These are phyloP conservation scores for Erebia palarica DNA, from an alignment of 2,888 invertebrate species.

Conservation along the genomic window DNA sequence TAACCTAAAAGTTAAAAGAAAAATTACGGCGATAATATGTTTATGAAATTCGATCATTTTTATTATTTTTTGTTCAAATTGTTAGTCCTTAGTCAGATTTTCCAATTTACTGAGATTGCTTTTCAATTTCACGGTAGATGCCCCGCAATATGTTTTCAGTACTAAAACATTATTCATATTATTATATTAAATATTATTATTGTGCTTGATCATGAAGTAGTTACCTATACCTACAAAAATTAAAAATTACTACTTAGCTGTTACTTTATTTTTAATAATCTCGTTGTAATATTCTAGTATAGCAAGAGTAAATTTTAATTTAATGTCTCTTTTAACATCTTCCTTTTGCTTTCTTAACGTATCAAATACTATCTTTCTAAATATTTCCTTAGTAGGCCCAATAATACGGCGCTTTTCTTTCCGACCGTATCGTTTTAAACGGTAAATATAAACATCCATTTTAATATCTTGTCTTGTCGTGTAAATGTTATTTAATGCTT, in stretches of 20 bases:
- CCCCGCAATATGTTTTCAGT: conserved; percentile 5
- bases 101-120: neutral
- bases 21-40: neutral
- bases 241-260: too few species aligned
- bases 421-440: conserved; percentile 53
- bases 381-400: conserved; percentile 50
- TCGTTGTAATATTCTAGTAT: conserved; percentile 50
- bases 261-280: neutral
- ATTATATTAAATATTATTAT: neutral
- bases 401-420: conserved; percentile 47
- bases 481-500: conserved; percentile 56
- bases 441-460: conserved; percentile 61
- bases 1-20: conserved; percentile 11
- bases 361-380: conserved; percentile 51
- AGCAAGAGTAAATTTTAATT: conserved; percentile 54
- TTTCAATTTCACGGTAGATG: conserved; percentile 14
- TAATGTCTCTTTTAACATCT: conserved; percentile 45
- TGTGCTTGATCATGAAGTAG: neutral
- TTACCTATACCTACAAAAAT: neutral
- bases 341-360: conserved; percentile 48
- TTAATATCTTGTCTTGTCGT: conserved; percentile 45
- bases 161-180: conserved; percentile 18
- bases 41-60: conserved; percentile 2
- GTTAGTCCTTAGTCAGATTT: neutral
- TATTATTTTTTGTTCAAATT: neutral